Evolutionary conservation across 2,797 vertebrate species (phyloP), one percentile per base, ranked within the genome.

Genomic region (Aphelocoma californica): DNA sequence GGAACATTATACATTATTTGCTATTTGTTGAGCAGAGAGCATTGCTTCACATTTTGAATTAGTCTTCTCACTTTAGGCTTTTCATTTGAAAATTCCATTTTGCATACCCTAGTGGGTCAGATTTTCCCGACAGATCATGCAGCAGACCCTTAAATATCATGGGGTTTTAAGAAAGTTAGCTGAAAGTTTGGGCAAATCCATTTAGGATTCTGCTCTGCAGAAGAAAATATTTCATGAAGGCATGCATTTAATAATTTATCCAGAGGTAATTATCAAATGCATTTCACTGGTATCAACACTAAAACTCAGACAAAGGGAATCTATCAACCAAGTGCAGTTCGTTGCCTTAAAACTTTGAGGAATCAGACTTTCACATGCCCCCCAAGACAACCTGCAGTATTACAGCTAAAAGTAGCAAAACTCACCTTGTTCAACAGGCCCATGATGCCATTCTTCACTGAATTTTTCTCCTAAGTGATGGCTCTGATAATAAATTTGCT

Each of bases 401-500:
- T 82, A 79, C 14, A 80, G n/a, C 1, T 53, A 61, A 74, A 91
- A 77, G 16, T 14, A 84, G 65, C 28, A 84, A 92, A 81, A 51
- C 97, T 98, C 97, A 99, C 99, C 99, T 98, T 99, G 99, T 78
- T 98, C 98, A 94, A 98, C 93, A 87, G 98, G 97, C 64, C 97
- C 93, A 13, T 97, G 94, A 92, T 98, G 98, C 97, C 98, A 98
- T 60, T 98, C 98, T 94, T 99, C 98, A 40, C 95, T 96, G 93
- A 98, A 98, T 64, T 96, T 97, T 50, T 99, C 98, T 94, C 97
- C 98, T 91, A 98, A 97, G 93, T 98, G 98, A n/a, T 98, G 98
- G 77, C 98, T 99, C 95, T 99, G 99, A 97, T 99, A 99, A 97
- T 99, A 99, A 13, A 97, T 98, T 97, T 99, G 98, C 92, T 99